phyloP scores from a whole-genome alignment of 2,888 invertebrate genomes.

The Petrophora chlorosata region DNA sequence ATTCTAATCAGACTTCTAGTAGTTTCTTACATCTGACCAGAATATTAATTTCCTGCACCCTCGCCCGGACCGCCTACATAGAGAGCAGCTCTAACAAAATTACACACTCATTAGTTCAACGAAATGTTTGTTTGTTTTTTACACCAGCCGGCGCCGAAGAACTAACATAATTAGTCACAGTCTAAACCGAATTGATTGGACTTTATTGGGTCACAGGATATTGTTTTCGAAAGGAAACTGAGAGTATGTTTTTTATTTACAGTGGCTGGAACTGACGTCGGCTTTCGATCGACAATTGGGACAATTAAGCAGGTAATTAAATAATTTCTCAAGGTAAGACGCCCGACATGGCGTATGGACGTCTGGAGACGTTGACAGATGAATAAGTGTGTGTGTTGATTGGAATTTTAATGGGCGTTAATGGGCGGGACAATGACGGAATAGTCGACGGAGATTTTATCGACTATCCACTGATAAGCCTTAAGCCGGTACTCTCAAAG shows the following conservation, averaged over 20 bases:
- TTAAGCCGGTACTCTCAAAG: conserved; percentile 78
- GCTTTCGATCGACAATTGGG: conserved; percentile 25
- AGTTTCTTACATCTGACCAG: conserved; percentile 37
- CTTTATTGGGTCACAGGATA: conserved; percentile 57
- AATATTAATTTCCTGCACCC: conserved; percentile 58
- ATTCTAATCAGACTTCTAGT: conserved; percentile 30
- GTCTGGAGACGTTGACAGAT: conserved; percentile 64
- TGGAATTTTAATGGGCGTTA: conserved; percentile 80
- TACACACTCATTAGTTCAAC: conserved; percentile 81
- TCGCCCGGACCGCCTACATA: conserved; percentile 67
- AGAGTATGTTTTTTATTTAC: conserved; percentile 32
- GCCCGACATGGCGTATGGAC: conserved; percentile 52
- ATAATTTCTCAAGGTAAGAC: conserved; percentile 63
- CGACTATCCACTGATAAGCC: conserved; percentile 72
- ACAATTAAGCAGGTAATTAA: conserved; percentile 68
- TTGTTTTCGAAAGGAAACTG: conserved; percentile 45
- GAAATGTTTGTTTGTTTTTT: conserved; percentile 75
- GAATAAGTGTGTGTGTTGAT: conserved; percentile 80
- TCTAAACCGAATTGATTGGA: conserved; percentile 55
- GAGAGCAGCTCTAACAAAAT: conserved; percentile 74
- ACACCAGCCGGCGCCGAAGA: conserved; percentile 66
- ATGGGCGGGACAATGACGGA: conserved; percentile 81
- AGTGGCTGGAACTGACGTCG: conserved; percentile 19
- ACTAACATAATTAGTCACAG: conserved; percentile 79
- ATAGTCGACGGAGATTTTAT: conserved; percentile 74